Base-by-base conservation (phyloP, 2,113 vertebrate species). In the Aspidoscelis tigris region DNA sequence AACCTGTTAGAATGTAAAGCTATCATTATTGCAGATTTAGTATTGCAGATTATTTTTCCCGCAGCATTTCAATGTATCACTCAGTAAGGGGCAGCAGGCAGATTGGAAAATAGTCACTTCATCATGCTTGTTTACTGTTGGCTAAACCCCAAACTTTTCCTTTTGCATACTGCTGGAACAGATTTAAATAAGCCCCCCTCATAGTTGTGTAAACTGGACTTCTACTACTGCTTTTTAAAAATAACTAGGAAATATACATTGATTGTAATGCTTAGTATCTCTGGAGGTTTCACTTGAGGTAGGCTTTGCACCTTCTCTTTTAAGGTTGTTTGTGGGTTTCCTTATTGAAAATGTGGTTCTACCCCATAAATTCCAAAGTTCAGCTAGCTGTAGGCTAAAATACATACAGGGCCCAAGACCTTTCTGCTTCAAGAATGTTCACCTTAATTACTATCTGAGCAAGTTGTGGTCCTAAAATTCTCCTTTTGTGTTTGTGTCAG, bases 401-500 rank as follows among this genome's bases (percentile, higher is more conserved):
- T 71, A 22, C 43, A 14, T 41, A 50, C 69, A 50, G 71, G 16
- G 18, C n/a, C 16, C 33, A 18, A n/a, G 3, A 14, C n/a, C 69
- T 39, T n/a, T 14, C 33, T 71, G 39, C 21, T 8, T 2, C 16
- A n/a, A 68, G 64, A 68, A 66, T 33, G 41, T 53, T 41, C 24
- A n/a, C 64, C 14, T 83, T 68, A 83, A 83, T 18, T 12, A 58
- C 69, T 43, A 22, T 14, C 5, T 61, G 66, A 78, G 26, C 33
- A 24, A 26, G 58, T 16, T 61, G 44, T 65, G 76, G 8, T 55
- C 8, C 12, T 64, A 68, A 7, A 20, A 1, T 18, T 81, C 72
- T 91, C 33, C 71, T 24, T 39, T 44, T 78, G 39, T 69, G 53
- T 0, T 47, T 92, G 87, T 92, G 86, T 3, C 96, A 99, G 99